Percentiles rank a stretch among this genome's conserved stretches.
Evolutionary conservation across 2,888 invertebrate genomes (phyloP).

Genomic region (Mythimna pallens): DNA sequence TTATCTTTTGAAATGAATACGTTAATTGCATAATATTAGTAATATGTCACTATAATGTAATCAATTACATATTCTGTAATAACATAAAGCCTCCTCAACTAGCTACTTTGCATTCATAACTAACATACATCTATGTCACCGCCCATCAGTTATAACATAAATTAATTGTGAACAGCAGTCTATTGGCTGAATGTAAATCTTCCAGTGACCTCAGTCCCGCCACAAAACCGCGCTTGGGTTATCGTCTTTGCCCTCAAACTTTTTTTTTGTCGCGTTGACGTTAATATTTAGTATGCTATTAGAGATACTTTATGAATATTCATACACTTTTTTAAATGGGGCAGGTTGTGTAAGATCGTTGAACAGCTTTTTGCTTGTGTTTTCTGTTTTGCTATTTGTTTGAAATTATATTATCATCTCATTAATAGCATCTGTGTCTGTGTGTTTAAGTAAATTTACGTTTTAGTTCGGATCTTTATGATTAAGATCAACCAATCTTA

Average conservation of each 20-base stretch:
- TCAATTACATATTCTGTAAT: constrained; percentile 28
- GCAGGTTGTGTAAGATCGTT: constrained; percentile 48
- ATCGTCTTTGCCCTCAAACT: constrained; percentile 67
- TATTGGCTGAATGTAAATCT: constrained; percentile 72
- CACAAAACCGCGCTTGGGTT: constrained; percentile 68
- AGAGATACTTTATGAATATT: constrained; percentile 58
- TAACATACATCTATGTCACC: constrained; percentile 53
- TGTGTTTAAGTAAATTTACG: constrained; percentile 7
- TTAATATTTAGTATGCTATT: constrained; percentile 57
- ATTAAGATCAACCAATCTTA: constrained; percentile 26
- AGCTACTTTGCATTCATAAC: constrained; percentile 45
- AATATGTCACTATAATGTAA: constrained; percentile 19
- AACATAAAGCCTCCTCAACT: constrained; percentile 23
- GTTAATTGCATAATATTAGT: constrained; percentile 9
- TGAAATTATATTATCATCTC: constrained; percentile 41
- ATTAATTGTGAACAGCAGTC: constrained; percentile 63
- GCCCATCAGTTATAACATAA: constrained; percentile 61
- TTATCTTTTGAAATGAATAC: constrained; percentile 6
- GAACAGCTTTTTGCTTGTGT: constrained; percentile 44
- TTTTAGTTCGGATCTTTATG: constrained; percentile 7
- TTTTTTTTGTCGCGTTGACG: constrained; percentile 63
- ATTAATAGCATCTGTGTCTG: constrained; percentile 2
- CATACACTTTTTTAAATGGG: constrained; percentile 52
- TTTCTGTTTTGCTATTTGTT: constrained; percentile 40
- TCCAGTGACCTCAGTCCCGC: constrained; percentile 68